Evolutionary conservation across 92 coral and sea anemone genomes (phyloP), one percentile per base, ranked within the genome.

Genomic region (Porites cylindrica): DNA sequence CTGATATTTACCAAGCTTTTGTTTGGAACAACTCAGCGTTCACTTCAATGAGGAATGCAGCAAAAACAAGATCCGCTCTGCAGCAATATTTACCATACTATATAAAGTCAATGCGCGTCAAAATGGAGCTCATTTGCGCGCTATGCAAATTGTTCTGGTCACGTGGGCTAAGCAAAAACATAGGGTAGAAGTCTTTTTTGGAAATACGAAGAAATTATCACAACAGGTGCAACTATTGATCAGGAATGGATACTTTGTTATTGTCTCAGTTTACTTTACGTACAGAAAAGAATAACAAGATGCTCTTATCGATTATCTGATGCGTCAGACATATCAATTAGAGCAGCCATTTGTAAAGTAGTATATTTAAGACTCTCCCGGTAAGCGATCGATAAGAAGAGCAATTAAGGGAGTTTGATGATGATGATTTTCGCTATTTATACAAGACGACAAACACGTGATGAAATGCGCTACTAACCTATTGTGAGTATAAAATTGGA

Each of bases 11-110:
- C 53, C 54, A 17, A 23, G 10, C 85, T 24, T 80, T 82, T 79
- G 75, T 79, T 79, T 14, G 16, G 62, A 65, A 21, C 19, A 21
- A 79, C 84, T 51, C 59, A 79, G 84, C 74, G 62, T 79, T 79
- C 16, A 66, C 51, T 51, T 10, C 73, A 8, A 20, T 10, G 9
- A 66, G 47, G 84, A 79, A 79, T 50, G 74, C 9, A 9, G 12
- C 58, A 47, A 79, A 79, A 56, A 65, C 20, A 66, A 75, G 43
- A 9, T 14, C 3, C 13, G 12, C 7, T 10, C 50, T 66, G 61
- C 26, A 21, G 84, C 63, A 10, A 54, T 58, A 26, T 59, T 12
- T 7, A 26, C 56, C 14, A 59, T 77, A 77, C 81, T 77, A 77
- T 59, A 77, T 38, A 58, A 77, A 77, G 81, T 77, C 52, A 14